These are phyloP conservation scores for Pseudonaja textilis DNA, from an alignment of 2,113 vertebrate genomes.

Conservation along the genomic window DNA sequence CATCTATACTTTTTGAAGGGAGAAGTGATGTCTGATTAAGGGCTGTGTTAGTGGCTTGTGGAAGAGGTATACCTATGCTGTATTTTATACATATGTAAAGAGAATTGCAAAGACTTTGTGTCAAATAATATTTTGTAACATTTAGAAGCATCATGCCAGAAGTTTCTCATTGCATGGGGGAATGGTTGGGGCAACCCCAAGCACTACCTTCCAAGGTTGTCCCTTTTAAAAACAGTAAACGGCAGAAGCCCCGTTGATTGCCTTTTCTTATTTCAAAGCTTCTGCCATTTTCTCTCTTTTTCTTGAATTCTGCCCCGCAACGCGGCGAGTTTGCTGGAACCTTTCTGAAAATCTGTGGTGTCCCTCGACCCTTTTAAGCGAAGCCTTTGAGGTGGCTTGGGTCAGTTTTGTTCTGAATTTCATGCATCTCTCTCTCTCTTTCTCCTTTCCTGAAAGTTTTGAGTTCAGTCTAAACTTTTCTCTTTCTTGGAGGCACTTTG, in stretches of 20 bases:
- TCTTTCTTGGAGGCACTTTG: not conserved
- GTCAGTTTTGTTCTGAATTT: not conserved
- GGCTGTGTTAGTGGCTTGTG: not conserved
- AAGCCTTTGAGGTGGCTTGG: not conserved
- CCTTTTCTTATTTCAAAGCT: not conserved
- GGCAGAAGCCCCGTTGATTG: not conserved
- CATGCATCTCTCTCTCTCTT: not conserved
- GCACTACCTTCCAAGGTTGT: not conserved
- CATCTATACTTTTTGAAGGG: not conserved
- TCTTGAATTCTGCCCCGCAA: not conserved
- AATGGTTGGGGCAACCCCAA: not conserved
- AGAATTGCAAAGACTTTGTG: not conserved
- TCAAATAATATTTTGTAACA: not conserved
- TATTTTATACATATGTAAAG: not conserved
- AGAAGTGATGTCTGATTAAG: not conserved
- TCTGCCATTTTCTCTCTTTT: not conserved
- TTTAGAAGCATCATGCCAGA: not conserved
- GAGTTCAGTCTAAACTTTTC: not conserved
- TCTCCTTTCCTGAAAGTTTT: not conserved
- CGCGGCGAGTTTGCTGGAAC: not conserved
- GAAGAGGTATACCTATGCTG: not conserved
- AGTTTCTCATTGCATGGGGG: not conserved
- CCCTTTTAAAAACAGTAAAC: not conserved
- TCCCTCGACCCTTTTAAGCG: not conserved
- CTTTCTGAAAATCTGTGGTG: not conserved